A percentile compares a stretch with the other conserved stretches of the same genome.
Evolutionary conservation across 1,140 invertebrate species (phyloP).

Genomic region (Andrena cerasifolii): DNA sequence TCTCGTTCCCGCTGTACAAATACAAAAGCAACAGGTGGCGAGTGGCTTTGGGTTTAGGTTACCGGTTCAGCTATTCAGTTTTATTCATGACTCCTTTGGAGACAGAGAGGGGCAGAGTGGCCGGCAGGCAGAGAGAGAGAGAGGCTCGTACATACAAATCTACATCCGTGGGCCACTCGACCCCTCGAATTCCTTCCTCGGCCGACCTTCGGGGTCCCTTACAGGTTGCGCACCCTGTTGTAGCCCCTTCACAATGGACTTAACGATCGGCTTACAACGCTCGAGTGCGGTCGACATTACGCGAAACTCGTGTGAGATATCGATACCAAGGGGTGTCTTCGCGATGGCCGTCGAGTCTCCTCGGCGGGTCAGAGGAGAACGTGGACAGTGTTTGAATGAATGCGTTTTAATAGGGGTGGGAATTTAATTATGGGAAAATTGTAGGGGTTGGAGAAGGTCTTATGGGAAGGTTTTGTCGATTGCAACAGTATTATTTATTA

Average conservation of each 20-base stretch:
- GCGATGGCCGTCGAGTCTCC: background rate
- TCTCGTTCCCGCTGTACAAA: conserved; percentile 56
- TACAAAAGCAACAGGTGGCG: conserved; percentile 71
- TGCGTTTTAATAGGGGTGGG: too few relatives aligned
- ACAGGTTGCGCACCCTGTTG: conserved; percentile 35
- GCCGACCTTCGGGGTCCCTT: conserved; percentile 43
- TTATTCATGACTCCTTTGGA: conserved; percentile 70
- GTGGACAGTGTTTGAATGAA: too few relatives aligned
- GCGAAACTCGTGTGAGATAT: conserved; percentile 28
- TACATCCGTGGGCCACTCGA: conserved; percentile 54
- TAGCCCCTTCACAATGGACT: conserved; percentile 62
- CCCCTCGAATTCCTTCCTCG: conserved; percentile 57
- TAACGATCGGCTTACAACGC: conserved; percentile 55
- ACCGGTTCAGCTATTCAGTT: conserved; percentile 70
- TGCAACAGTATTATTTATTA: too few relatives aligned
- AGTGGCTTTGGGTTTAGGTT: conserved; percentile 65
- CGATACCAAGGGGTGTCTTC: background rate
- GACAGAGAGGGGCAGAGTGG: background rate
- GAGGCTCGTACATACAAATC: conserved; percentile 60
- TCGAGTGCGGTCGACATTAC: conserved; percentile 30
- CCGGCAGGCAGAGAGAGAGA: background rate
- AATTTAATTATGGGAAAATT: too few relatives aligned
- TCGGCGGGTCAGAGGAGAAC: background rate
- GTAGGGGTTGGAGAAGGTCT: too few relatives aligned
- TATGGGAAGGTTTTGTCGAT: too few relatives aligned